Evolutionary conservation across 2,797 vertebrate species (phyloP).

Genomic region (Intellagama lesueurii): DNA sequence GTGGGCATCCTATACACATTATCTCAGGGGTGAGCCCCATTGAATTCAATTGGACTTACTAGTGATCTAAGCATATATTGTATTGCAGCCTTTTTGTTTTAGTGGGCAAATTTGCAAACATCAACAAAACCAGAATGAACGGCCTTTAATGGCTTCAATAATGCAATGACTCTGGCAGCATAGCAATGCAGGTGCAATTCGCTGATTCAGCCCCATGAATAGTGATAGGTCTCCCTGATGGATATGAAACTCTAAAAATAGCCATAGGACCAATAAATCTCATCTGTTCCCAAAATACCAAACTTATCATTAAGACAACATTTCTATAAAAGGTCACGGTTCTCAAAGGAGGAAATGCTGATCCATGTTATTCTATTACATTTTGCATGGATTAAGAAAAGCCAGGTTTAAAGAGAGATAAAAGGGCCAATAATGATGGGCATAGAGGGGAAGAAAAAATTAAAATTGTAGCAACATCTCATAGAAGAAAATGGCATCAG

Average conservation of each 20-base stretch:
- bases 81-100: not conserved
- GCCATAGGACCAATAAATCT: constrained; percentile 66
- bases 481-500: not conserved
- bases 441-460: not conserved
- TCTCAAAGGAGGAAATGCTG: constrained; percentile 65
- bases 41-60: not conserved
- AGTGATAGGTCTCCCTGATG: constrained; percentile 69
- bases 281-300: constrained; percentile 63
- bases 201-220: constrained; percentile 75
- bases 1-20: not conserved
- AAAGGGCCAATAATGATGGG: constrained; percentile 36
- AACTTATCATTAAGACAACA: constrained; percentile 36
- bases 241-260: constrained; percentile 73
- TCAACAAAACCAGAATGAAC: constrained; percentile 65
- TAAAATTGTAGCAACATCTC: not conserved
- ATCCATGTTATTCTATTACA: constrained; percentile 65
- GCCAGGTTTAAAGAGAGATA: constrained; percentile 54
- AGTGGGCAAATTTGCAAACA: constrained; percentile 54
- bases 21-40: not conserved
- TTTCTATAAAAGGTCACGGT: constrained; percentile 15
- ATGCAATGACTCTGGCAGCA: constrained; percentile 66
- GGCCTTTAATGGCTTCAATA: constrained; percentile 72
- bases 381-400: constrained; percentile 58
- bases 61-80: not conserved
- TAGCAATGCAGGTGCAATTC: constrained; percentile 67